These are phyloP conservation scores for Sinohyriopsis cumingii DNA, from an alignment of 2,888 invertebrate species.

Conservation along the genomic window DNA sequence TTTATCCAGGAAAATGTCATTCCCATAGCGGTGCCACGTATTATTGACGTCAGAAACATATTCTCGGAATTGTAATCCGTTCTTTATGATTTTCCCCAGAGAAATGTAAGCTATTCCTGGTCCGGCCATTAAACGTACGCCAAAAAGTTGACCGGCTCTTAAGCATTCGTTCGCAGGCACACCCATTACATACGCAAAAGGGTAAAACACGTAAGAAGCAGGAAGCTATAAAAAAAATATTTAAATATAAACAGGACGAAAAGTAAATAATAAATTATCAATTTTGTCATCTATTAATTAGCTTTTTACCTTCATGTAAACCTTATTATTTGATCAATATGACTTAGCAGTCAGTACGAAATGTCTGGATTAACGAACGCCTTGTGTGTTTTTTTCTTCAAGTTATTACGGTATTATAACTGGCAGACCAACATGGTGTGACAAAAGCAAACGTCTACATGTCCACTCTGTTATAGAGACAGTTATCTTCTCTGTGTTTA, in stretches of 20 bases:
- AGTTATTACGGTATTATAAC: no score
- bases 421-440: no score
- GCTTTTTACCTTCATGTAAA: no score
- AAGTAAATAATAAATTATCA: not conserved
- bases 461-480: no score
- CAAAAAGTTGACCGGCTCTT: constrained; percentile 19
- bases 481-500: no score
- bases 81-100: constrained; percentile 24
- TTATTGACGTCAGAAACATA: constrained; percentile 26
- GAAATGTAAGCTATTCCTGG: constrained; percentile 14
- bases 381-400: no score
- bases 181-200: constrained; percentile 31
- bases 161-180: constrained; percentile 19
- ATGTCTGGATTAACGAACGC: no score
- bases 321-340: no score
- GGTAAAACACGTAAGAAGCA: constrained; percentile 31
- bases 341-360: no score
- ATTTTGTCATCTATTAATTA: no score
- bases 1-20: constrained; percentile 31
- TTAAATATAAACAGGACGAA: not conserved
- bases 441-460: no score
- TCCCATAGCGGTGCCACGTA: constrained; percentile 22
- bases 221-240: constrained; percentile 13
- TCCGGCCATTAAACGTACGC: constrained; percentile 14
- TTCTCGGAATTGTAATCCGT: constrained; percentile 19